Conservation (phyloP, 1,140 invertebrate species). For the Drosophila repleta region DNA sequence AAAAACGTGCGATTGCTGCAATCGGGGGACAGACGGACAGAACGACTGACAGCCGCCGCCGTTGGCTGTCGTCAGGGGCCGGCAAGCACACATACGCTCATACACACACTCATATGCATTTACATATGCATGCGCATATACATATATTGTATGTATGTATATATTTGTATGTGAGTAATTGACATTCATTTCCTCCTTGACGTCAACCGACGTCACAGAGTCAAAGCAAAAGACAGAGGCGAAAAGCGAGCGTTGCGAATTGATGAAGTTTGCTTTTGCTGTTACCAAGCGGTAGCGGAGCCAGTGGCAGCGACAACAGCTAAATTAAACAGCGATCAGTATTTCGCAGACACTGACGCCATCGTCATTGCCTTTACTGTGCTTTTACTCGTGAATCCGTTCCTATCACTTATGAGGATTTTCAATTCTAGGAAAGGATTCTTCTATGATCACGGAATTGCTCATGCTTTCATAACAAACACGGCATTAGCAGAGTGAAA, state of each 20-base stretch:
- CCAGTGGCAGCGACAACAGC: background rate
- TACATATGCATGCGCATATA: slow-evolving; percentile 18
- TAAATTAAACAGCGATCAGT: slow-evolving; percentile 2
- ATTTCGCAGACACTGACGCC: slow-evolving; percentile 1
- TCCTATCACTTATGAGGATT: too few species aligned
- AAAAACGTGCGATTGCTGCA: slow-evolving; percentile 48
- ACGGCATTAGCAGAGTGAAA: too few species aligned
- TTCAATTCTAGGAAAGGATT: too few species aligned
- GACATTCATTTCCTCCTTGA: slow-evolving; percentile 58
- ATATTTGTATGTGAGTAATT: slow-evolving; percentile 47
- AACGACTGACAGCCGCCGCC: slow-evolving; percentile 9
- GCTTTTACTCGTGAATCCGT: too few species aligned
- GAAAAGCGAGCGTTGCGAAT: slow-evolving; percentile 12
- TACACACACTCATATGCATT: background rate
- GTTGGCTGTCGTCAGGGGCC: slow-evolving; percentile 27
- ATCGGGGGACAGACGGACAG: slow-evolving; percentile 11
- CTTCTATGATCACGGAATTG: too few species aligned
- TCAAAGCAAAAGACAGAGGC: slow-evolving; percentile 14
- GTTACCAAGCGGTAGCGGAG: slow-evolving; percentile 45
- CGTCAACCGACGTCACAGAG: slow-evolving; percentile 35
- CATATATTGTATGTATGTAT: slow-evolving; percentile 35
- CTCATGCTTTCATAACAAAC: too few species aligned
- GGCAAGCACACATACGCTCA: slow-evolving; percentile 26
- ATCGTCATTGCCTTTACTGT: background rate
- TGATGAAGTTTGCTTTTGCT: slow-evolving; percentile 36